Evolutionary conservation across 2,797 vertebrate genomes (phyloP), one percentile per base, ranked within the genome.

Genomic region (Myioborus miniatus): DNA sequence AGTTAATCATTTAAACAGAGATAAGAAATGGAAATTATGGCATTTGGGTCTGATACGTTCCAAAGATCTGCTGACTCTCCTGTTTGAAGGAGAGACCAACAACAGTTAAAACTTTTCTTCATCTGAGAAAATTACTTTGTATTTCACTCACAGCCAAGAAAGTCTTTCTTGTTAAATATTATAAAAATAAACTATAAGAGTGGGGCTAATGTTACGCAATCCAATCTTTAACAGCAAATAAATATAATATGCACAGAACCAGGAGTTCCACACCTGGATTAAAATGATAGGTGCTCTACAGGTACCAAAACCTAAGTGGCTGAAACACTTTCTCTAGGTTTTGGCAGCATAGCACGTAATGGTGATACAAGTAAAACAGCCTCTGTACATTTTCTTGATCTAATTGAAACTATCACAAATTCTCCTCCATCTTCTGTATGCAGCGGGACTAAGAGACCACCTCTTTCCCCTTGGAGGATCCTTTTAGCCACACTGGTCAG

Each of bases 1-100:
- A 97, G 93, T 94, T 91, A 96, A 93, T 94, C 82, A 94, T 91
- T 97, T 97, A 94, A 96, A 96, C 53, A 85, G 74, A 90, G 81
- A 81, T 83, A 93, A 94, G 87, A 96, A 94, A 95, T 91, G 84
- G 94, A 97, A 97, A 97, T 93, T 34, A 94, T 39, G 91, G 82
- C 85, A 96, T 96, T 96, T 94, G 64, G 53, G 56, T 80, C 79
- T 74, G 83, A 72, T 70, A 93, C 1, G 0, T 94, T 89, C 81
- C 81, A 46, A 83, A 95, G 79, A 97, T 92, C 46, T 95, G 88
- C 92, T 96, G 95, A 97, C 69, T 94, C 58, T 91, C 30, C 46
- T 79, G 36, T 96, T 94, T 88, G 89, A 79, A 91, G 59, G 41
- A 90, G 68, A 91, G 62, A 85, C 9, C 49, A 93, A 91, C 81